phyloP scores from a whole-genome alignment of 2,797 vertebrate species.

The Argentina silus region DNA sequence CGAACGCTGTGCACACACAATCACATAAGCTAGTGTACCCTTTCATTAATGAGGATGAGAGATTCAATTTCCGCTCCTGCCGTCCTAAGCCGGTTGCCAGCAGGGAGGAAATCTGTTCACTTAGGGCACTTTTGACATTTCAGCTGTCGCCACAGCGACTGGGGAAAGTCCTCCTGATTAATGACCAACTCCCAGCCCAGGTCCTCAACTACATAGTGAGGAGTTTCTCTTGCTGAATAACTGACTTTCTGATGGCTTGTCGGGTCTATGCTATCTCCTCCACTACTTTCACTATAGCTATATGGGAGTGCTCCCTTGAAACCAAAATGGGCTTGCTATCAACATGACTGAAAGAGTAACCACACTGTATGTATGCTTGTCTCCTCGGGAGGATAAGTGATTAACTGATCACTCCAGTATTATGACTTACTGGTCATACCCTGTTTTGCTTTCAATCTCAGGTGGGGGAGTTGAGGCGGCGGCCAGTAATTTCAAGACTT shows the following conservation, averaged over 20 bases:
- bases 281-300: too few relatives aligned
- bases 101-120: conserved; percentile 61
- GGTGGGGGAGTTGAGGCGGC: conserved; percentile 14
- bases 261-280: too few relatives aligned
- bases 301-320: neutral
- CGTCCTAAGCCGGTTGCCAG: conserved; percentile 33
- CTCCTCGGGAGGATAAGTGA: too few relatives aligned
- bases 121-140: conserved; percentile 51
- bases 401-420: neutral
- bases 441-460: conserved; percentile 23
- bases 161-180: conserved; percentile 57
- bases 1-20: conserved; percentile 16
- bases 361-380: too few relatives aligned
- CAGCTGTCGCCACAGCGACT: conserved; percentile 40
- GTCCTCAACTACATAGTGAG: neutral
- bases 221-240: neutral
- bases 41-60: conserved; percentile 64
- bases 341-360: too few relatives aligned
- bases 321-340: neutral
- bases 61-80: conserved; percentile 60
- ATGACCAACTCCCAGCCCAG: conserved; percentile 35
- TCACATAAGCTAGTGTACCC: conserved; percentile 22
- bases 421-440: neutral
- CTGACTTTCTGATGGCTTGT: neutral
- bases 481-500: conserved; percentile 45